Conservation (phyloP, 2,113 vertebrate genomes). For the Cavia porcellus region DNA sequence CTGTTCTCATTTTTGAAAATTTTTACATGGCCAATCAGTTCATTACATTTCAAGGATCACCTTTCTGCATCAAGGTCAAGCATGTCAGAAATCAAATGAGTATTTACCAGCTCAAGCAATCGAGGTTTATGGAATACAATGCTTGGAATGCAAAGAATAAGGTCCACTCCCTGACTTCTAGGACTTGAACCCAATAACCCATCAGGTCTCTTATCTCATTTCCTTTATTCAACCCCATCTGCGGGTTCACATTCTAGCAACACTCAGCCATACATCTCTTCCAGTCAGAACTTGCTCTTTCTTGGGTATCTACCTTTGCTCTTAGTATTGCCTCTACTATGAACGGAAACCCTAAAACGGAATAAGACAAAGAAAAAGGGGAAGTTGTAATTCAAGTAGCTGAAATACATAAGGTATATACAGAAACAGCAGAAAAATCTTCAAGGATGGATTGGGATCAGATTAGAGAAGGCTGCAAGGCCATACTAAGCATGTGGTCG, state of each 20-base stretch:
- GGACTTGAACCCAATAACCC: background rate
- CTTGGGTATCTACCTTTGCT: background rate
- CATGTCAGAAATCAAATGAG: conserved; percentile 34
- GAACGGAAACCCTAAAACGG: background rate
- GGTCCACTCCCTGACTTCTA: background rate
- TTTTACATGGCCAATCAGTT: background rate
- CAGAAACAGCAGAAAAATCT: background rate
- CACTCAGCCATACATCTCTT: background rate
- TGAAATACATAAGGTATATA: background rate
- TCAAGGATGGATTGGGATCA: background rate
- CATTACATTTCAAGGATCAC: conserved; percentile 52
- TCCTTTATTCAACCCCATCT: background rate
- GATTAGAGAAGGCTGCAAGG: background rate
- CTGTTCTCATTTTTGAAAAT: background rate
- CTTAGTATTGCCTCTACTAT: background rate
- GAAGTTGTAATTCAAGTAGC: background rate
- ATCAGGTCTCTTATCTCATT: background rate
- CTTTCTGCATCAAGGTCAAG: conserved; percentile 31
- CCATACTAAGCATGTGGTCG: background rate
- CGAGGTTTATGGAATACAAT: background rate
- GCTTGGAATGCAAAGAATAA: background rate
- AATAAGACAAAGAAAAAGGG: conserved; percentile 37
- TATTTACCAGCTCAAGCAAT: background rate
- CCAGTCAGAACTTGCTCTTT: background rate
- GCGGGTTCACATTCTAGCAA: background rate